These are phyloP conservation scores for Ophraella communa DNA, from an alignment of 2,888 invertebrate genomes.

Conservation along the genomic window DNA sequence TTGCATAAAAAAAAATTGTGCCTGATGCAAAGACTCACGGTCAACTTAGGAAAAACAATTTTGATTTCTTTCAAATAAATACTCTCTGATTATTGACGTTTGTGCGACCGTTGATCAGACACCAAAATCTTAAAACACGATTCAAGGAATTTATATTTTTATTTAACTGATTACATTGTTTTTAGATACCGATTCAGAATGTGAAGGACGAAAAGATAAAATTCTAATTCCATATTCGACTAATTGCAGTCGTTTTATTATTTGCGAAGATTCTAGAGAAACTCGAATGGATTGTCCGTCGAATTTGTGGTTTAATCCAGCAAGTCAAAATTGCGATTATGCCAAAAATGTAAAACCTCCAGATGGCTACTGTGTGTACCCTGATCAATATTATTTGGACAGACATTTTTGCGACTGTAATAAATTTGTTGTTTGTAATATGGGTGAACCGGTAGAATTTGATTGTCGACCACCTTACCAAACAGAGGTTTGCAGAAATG, in stretches of 20 bases:
- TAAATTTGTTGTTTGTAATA: constrained; percentile 16
- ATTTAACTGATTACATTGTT: no score
- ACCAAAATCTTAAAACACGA: no score
- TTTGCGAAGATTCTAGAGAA: neutral
- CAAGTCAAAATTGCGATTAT: constrained; percentile 3
- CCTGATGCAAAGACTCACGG: no score
- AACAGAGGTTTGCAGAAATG: neutral
- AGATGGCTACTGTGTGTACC: constrained; percentile 9
- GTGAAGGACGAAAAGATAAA: neutral
- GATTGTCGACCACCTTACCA: neutral
- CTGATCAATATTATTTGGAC: constrained; percentile 4
- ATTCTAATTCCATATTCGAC: neutral
- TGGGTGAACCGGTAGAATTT: neutral
- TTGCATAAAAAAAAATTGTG: no score
- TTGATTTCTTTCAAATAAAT: no score
- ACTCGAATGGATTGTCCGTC: constrained; percentile 3
- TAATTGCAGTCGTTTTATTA: constrained; percentile 12
- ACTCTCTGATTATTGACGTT: no score
- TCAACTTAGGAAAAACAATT: no score
- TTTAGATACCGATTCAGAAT: no score
- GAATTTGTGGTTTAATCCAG: neutral
- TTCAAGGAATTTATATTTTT: no score
- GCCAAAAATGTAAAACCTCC: neutral
- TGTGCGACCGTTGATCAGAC: no score
- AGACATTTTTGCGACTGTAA: constrained; percentile 18